A percentile compares a stretch with the other conserved stretches of the same genome.
These are phyloP conservation scores for Ormia ochracea DNA, from an alignment of 2,888 invertebrate species.

Conservation along the genomic window DNA sequence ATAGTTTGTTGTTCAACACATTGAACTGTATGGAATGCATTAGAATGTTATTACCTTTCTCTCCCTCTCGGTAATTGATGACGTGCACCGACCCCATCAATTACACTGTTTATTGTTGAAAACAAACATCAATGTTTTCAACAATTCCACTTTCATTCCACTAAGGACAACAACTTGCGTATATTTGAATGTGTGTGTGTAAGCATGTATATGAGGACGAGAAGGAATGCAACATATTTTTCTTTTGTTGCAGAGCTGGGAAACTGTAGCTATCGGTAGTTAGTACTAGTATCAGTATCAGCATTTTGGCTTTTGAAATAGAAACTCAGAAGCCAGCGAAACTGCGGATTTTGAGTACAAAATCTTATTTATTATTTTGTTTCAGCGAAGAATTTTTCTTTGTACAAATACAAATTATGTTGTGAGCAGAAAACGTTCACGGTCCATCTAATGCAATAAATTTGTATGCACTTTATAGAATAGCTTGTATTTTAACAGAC, in stretches of 20 bases:
- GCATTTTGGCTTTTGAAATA: too few relatives aligned
- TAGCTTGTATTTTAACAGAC: too few relatives aligned
- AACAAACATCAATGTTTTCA: constrained; percentile 45
- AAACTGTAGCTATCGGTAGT: constrained; percentile 8
- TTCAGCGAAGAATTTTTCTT: too few relatives aligned
- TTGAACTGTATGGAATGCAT: constrained; percentile 6
- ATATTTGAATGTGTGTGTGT: background rate
- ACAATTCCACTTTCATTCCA: constrained; percentile 1
- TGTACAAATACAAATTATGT: too few relatives aligned
- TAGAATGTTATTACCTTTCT: constrained; percentile 4
- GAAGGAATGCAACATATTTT: constrained; percentile 7
- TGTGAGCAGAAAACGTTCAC: too few relatives aligned
- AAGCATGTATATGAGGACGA: constrained; percentile 9
- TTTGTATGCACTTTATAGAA: too few relatives aligned
- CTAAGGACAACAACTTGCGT: background rate
- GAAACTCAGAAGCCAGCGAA: too few relatives aligned
- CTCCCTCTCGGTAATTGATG: background rate
- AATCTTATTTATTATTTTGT: too few relatives aligned
- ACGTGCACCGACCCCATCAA: background rate
- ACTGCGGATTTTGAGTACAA: too few relatives aligned
- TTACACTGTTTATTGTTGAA: constrained; percentile 36
- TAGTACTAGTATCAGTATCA: too few relatives aligned
- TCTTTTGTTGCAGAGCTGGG: background rate
- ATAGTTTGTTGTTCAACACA: constrained; percentile 49
- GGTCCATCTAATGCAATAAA: too few relatives aligned